Conservation (phyloP, 2,113 vertebrate genomes). For the Trogon surrucura region DNA sequence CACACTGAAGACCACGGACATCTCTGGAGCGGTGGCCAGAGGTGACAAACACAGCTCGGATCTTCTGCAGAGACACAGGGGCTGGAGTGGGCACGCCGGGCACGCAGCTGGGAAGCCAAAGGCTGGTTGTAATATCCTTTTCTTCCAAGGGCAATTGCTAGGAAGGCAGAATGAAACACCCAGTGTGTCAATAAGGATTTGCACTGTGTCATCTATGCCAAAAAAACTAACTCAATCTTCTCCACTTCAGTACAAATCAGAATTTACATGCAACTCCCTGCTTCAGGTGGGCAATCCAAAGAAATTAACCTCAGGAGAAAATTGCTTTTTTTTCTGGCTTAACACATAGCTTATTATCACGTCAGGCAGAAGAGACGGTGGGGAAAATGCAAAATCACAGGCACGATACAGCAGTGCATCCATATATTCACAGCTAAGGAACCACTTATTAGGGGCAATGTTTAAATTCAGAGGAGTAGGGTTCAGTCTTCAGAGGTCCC, state of each 20-base stretch:
- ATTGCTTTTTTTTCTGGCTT: constrained; percentile 67
- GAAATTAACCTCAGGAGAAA: constrained; percentile 69
- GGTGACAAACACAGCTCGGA: not conserved
- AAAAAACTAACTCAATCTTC: constrained; percentile 36
- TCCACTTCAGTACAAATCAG: constrained; percentile 51
- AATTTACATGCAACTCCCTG: constrained; percentile 53
- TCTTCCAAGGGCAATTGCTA: not conserved
- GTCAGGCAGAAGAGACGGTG: constrained; percentile 52
- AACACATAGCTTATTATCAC: constrained; percentile 62
- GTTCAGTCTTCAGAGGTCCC: too few species aligned
- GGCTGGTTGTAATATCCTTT: not conserved
- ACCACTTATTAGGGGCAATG: not conserved
- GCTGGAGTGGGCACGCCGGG: not conserved
- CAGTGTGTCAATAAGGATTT: constrained; percentile 21
- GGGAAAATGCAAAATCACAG: constrained; percentile 53
- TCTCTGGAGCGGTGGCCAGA: too few species aligned
- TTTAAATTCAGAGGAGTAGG: not conserved
- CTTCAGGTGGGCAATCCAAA: constrained; percentile 52
- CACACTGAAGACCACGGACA: not conserved
- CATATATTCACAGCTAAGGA: not conserved
- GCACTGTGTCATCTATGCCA: not conserved
- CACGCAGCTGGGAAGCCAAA: not conserved
- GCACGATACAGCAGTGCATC: not conserved
- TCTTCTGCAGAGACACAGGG: not conserved
- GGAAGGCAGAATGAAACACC: not conserved